phyloP scores from a whole-genome alignment of 2,797 vertebrate genomes.

The Halcyon leucocephala region DNA sequence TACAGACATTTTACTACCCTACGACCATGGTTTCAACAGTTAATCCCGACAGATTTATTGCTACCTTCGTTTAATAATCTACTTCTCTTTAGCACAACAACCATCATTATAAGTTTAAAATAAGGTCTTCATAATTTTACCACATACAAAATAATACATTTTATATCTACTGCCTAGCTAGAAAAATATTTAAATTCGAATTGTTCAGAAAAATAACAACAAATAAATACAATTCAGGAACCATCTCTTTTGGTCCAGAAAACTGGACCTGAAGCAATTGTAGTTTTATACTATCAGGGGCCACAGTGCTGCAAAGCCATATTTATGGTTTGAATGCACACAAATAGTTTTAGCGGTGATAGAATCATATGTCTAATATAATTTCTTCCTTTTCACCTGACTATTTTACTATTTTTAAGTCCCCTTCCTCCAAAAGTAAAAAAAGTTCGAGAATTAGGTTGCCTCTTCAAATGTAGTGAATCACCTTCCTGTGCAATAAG shows the following conservation, averaged over 20 bases:
- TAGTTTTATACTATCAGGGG: not conserved
- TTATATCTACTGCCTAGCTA: not conserved
- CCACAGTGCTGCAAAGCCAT: not conserved
- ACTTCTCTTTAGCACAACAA: slow-evolving; percentile 64
- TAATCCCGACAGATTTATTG: slow-evolving; percentile 72
- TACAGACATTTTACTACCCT: slow-evolving; percentile 68
- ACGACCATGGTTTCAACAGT: slow-evolving; percentile 49
- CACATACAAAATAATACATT: not conserved
- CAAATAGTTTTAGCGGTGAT: not conserved
- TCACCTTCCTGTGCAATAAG: not conserved
- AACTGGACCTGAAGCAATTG: not conserved
- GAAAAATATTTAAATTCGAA: slow-evolving; percentile 29
- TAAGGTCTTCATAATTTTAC: slow-evolving; percentile 67
- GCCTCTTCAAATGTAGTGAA: not conserved
- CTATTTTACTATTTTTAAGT: not conserved
- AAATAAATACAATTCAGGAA: slow-evolving; percentile 20
- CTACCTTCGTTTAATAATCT: slow-evolving; percentile 71
- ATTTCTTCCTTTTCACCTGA: not conserved
- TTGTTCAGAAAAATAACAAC: not conserved
- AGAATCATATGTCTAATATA: not conserved
- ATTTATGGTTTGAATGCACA: not conserved
- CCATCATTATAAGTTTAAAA: slow-evolving; percentile 34
- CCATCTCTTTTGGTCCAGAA: not conserved
- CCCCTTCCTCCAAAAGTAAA: not conserved
- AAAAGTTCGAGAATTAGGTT: not conserved